Conservation (phyloP, 2,888 invertebrate species). For the Andrena marginata region DNA sequence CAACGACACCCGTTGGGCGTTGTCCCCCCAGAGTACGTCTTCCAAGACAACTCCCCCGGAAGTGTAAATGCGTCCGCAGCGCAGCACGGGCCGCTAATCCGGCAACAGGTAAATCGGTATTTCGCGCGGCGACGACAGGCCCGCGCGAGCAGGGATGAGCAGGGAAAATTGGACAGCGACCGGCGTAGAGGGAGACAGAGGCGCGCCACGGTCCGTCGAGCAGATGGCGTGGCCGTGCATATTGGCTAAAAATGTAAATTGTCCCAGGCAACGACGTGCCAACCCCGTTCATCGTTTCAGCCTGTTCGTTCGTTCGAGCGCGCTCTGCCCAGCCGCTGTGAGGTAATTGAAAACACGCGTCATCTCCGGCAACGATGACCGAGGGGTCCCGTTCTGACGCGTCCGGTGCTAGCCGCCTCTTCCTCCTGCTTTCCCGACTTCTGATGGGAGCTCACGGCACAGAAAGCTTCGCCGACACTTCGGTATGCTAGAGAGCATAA, state of each 20-base stretch:
- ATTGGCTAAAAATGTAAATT: slow-evolving; percentile 83
- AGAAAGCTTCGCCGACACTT: background rate
- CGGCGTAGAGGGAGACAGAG: slow-evolving; percentile 7
- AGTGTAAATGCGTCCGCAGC: no score
- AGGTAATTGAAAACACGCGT: slow-evolving; percentile 80
- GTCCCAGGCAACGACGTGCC: slow-evolving; percentile 63
- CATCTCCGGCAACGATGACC: slow-evolving; percentile 48
- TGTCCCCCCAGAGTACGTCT: background rate
- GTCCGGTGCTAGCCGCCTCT: slow-evolving; percentile 29
- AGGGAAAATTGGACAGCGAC: slow-evolving; percentile 5
- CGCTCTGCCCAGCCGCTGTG: slow-evolving; percentile 61
- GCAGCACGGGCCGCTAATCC: slow-evolving; percentile 26
- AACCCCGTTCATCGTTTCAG: slow-evolving; percentile 48
- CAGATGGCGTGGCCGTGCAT: slow-evolving; percentile 66
- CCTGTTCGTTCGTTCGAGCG: slow-evolving; percentile 55
- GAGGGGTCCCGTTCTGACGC: slow-evolving; percentile 5
- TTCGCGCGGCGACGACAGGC: slow-evolving; percentile 26
- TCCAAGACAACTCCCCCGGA: background rate
- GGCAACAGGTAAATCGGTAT: slow-evolving; percentile 80
- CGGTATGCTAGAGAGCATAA: no score
- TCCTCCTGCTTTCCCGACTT: slow-evolving; percentile 51
- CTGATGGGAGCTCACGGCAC: slow-evolving; percentile 23
- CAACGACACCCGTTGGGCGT: no score
- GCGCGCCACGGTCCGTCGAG: slow-evolving; percentile 65
- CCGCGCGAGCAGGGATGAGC: background rate